Percentiles rank a stretch among this genome's conserved stretches.
These are phyloP conservation scores for Gymnarchus niloticus DNA, from an alignment of 2,113 vertebrate genomes.

Conservation along the genomic window DNA sequence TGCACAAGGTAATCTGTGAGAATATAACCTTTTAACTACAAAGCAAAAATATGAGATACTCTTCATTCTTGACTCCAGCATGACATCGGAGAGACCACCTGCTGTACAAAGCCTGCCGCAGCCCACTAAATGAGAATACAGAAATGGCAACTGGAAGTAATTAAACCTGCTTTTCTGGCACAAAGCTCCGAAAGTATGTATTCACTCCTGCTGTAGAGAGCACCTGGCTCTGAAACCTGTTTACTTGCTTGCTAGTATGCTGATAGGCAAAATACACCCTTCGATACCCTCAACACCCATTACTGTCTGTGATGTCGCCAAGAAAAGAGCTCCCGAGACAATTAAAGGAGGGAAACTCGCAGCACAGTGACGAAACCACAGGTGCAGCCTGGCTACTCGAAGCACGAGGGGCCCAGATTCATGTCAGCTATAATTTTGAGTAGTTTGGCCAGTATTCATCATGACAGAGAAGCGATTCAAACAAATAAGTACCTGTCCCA, in stretches of 20 bases:
- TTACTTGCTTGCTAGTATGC: too few relatives aligned
- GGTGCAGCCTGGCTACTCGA: neutral
- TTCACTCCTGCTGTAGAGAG: too few relatives aligned
- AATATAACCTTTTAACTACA: neutral
- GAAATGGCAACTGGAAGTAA: too few relatives aligned
- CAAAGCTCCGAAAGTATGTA: too few relatives aligned
- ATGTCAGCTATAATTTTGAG: neutral
- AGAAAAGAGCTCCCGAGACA: too few relatives aligned
- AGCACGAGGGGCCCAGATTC: neutral
- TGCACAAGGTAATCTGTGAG: neutral
- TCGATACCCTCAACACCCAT: neutral
- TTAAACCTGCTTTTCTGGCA: too few relatives aligned
- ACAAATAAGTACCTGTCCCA: neutral
- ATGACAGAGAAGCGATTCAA: neutral
- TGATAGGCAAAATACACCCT: neutral
- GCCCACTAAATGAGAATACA: too few relatives aligned
- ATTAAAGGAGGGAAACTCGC: neutral
- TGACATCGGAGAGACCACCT: too few relatives aligned
- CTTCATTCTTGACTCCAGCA: neutral
- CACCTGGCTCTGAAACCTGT: too few relatives aligned
- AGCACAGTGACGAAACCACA: neutral
- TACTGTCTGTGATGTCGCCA: neutral
- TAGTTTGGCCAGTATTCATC: neutral
- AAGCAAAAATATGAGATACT: neutral
- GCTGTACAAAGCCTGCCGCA: too few relatives aligned